Base-by-base conservation (phyloP, 2,797 vertebrate species). In the Sternarchorhynchus goeldii region DNA sequence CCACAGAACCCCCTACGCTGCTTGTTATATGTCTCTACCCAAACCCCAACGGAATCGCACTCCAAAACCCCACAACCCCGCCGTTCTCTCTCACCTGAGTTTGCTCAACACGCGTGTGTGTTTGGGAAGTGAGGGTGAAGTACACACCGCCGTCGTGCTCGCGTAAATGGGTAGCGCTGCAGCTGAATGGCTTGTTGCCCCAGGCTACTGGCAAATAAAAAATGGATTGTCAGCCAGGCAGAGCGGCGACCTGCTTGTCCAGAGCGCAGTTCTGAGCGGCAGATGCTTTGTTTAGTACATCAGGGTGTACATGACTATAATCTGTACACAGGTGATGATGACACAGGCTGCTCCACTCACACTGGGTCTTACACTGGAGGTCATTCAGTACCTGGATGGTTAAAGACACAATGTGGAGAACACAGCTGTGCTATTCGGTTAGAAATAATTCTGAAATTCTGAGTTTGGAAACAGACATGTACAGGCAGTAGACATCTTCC, bases 161-260 rank as follows among this genome's bases (percentile, higher is more conserved):
- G 31, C 25, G 55, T 55, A 45, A 39, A 18, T 34, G 45, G 69
- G 34, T 68, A 67, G 60, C 36, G 57, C 57, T 34, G 32, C 4
- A 8, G 56, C 62, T 77, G n/a, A 36, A 41, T 57, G 72, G 69
- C 66, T 75, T 66, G 55, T 68, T 10, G 50, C 71, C 78, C 73
- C 39, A 16, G 73, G 78, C 81, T 34, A 31, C 53, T 32, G 29
- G 59, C 29, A 83, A 78, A 80, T 84, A 65, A 50, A 73, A 69
- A 81, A 81, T 77, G 56, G 62, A 74, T 81, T 84, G 62, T 66
- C 67, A 75, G 18, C 45, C 32, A 41, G 39, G 69, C 71, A 20
- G 70, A 57, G 59, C 66, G 58, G 77, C 25, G 69, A 78, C 8
- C 21, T 58, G 57, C 60, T 45, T 75, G 50, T 80, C 73, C 69